Conservation (phyloP, 2,888 invertebrate species). For the Phengaris alcon region DNA sequence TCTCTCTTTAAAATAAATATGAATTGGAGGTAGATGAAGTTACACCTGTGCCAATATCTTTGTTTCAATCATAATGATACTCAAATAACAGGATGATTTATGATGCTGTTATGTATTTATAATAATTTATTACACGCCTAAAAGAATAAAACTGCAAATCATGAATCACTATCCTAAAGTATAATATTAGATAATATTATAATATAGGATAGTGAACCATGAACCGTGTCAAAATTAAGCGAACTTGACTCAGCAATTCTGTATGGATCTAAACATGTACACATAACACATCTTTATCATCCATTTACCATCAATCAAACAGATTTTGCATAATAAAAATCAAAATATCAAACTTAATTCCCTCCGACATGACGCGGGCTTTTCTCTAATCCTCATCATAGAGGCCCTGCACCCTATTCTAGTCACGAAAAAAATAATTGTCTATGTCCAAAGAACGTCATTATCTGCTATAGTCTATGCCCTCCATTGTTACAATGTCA, state of each 20-base stretch:
- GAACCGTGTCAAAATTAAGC: background rate
- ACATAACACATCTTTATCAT: constrained; percentile 19
- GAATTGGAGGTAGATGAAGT: too few species aligned
- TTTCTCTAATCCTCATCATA: constrained; percentile 30
- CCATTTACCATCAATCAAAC: constrained; percentile 23
- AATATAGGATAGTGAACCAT: too few species aligned
- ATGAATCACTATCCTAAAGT: background rate
- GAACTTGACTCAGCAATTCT: constrained; percentile 13
- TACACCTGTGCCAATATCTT: too few species aligned
- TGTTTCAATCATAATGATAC: too few species aligned
- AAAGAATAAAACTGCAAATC: background rate
- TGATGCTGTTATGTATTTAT: background rate
- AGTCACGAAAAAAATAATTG: constrained; percentile 51
- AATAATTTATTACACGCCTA: background rate
- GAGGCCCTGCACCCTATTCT: constrained; percentile 40
- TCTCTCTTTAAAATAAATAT: too few species aligned
- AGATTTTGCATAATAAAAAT: constrained; percentile 23
- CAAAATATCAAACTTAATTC: constrained; percentile 19
- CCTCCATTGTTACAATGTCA: constrained; percentile 45
- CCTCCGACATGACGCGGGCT: constrained; percentile 5
- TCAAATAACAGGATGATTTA: background rate
- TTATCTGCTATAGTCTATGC: constrained; percentile 49
- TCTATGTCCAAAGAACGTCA: constrained; percentile 45
- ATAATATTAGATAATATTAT: background rate
- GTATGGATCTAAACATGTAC: background rate